Percentiles rank a stretch among this genome's conserved stretches.
Conservation (phyloP, 2,797 vertebrate species). For the Eidolon dupreanum region DNA sequence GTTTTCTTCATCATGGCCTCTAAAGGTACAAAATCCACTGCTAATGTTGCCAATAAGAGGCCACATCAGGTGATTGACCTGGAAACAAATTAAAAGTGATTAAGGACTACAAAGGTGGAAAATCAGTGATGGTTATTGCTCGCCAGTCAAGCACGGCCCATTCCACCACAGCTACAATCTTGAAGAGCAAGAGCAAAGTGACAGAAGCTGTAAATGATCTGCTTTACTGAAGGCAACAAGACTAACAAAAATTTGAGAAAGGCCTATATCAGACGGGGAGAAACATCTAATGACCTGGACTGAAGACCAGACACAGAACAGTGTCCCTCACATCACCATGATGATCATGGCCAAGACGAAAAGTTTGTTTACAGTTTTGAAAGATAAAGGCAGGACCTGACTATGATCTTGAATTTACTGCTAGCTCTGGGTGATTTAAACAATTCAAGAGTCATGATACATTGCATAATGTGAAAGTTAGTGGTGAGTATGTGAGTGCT, state of each 20-base stretch:
- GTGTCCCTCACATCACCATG: not conserved
- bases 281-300: not conserved
- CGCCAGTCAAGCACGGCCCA: not conserved
- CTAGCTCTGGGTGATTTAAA: no score
- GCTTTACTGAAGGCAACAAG: not conserved
- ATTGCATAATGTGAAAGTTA: not conserved
- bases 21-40: not conserved
- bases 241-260: not conserved
- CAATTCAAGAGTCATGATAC: not conserved
- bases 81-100: not conserved
- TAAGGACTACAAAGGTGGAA: not conserved
- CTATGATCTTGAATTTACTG: not conserved
- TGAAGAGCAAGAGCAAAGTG: not conserved
- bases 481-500: no score
- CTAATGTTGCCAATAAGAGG: not conserved
- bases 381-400: not conserved
- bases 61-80: not conserved
- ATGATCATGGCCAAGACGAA: not conserved
- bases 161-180: not conserved
- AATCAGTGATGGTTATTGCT: not conserved
- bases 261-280: not conserved
- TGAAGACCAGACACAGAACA: not conserved
- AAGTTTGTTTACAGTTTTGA: not conserved
- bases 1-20: not conserved
- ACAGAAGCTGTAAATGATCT: not conserved